phyloP scores from a whole-genome alignment of 2,797 vertebrate genomes.

The Ctenopoma kingsleyae region DNA sequence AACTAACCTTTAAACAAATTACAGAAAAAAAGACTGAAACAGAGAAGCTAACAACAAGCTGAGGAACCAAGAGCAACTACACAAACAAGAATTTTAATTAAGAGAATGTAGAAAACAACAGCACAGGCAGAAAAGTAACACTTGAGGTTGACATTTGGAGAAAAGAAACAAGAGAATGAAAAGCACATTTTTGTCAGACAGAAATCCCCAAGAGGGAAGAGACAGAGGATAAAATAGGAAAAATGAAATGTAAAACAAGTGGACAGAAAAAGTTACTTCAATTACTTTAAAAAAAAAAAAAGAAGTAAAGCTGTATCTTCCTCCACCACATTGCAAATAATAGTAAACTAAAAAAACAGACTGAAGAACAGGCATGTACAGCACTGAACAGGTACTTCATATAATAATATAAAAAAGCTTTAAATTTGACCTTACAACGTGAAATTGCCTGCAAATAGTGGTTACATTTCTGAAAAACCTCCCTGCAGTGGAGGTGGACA shows the following conservation, averaged over 20 bases:
- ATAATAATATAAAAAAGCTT: slow-evolving; percentile 12
- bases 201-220: slow-evolving; percentile 13
- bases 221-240: slow-evolving; percentile 2
- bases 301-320: slow-evolving; percentile 5
- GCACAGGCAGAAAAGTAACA: slow-evolving; percentile 25
- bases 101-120: slow-evolving; percentile 29
- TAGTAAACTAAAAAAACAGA: slow-evolving; percentile 17
- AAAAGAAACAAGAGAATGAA: slow-evolving; percentile 24
- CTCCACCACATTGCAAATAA: slow-evolving; percentile 3
- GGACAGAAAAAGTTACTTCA: slow-evolving; percentile 20
- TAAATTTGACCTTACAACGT: background rate
- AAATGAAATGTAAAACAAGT: slow-evolving; percentile 16
- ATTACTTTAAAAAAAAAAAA: slow-evolving; percentile 13
- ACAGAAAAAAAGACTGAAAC: slow-evolving; percentile 3
- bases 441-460: background rate
- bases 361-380: background rate
- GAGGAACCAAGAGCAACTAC: slow-evolving; percentile 14
- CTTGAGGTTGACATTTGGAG: slow-evolving; percentile 45
- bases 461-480: slow-evolving; percentile 25
- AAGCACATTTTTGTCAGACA: slow-evolving; percentile 18
- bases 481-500: slow-evolving; percentile 3
- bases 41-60: slow-evolving; percentile 20
- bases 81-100: slow-evolving; percentile 56
- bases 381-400: background rate
- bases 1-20: slow-evolving; percentile 44